A percentile compares a stretch with the other conserved stretches of the same genome.
These are phyloP conservation scores for Carassius auratus DNA, from an alignment of 2,113 vertebrate species.

Conservation along the genomic window DNA sequence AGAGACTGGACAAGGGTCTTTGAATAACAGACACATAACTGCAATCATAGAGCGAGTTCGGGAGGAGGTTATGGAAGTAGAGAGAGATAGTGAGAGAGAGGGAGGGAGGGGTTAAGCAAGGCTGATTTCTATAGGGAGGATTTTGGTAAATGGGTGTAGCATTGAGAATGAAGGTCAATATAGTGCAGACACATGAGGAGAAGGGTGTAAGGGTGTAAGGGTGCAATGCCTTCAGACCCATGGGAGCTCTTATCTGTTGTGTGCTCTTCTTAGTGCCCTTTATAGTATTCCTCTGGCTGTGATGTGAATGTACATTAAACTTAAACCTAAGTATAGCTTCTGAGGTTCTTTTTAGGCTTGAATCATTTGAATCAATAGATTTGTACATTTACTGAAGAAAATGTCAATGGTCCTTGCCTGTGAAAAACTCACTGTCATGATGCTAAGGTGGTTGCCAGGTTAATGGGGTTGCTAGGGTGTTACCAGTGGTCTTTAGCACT, in stretches of 20 bases:
- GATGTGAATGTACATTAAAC: background rate
- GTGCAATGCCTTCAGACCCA: background rate
- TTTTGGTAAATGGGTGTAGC: background rate
- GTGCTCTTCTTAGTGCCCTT: background rate
- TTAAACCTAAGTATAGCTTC: background rate
- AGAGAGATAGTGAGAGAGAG: background rate
- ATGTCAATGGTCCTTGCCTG: background rate
- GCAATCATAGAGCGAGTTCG: conserved; percentile 47
- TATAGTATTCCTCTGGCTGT: background rate
- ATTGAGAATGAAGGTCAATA: background rate
- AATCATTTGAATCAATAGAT: background rate
- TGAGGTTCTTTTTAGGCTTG: too few relatives aligned
- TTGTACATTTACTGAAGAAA: background rate
- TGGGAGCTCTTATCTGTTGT: background rate
- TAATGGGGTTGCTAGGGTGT: background rate
- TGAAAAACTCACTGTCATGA: background rate
- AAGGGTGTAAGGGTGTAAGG: too few relatives aligned
- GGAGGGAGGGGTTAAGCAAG: conserved; percentile 4
- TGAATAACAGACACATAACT: conserved; percentile 66
- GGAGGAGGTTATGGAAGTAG: conserved; percentile 4
- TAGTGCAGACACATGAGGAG: background rate
- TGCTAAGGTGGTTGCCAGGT: background rate
- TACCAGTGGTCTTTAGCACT: background rate
- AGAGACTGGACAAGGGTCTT: conserved; percentile 49
- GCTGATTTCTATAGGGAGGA: background rate